A percentile compares a stretch with the other conserved stretches of the same genome.
Conservation (phyloP, 2,888 invertebrate species). For the Poecilus cupreus region DNA sequence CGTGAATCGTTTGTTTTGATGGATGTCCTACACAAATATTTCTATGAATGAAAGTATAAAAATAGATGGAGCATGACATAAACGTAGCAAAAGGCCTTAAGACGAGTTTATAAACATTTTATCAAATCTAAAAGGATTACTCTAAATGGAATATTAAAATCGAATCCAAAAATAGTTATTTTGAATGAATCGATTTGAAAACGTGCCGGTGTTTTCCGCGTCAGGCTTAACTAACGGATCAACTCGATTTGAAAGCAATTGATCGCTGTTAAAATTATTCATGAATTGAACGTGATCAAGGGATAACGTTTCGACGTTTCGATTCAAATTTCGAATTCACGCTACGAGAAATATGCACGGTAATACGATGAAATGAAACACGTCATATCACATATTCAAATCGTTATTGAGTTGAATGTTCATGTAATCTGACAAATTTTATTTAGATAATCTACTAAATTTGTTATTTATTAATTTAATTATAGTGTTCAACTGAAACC, state of each 20-base stretch:
- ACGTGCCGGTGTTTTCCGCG: not conserved
- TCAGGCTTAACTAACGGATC: not conserved
- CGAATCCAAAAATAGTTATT: not conserved
- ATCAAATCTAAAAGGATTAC: too few relatives aligned
- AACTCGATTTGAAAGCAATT: not conserved
- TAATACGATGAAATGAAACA: not conserved
- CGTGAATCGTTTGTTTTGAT: too few relatives aligned
- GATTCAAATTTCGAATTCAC: not conserved
- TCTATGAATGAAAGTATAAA: too few relatives aligned
- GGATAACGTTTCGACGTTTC: constrained; percentile 10
- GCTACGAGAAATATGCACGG: not conserved
- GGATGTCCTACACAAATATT: too few relatives aligned
- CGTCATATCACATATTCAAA: constrained; percentile 16
- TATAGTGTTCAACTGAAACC: not conserved
- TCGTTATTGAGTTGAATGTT: not conserved
- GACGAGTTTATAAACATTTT: too few relatives aligned
- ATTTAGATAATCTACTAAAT: not conserved
- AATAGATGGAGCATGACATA: too few relatives aligned
- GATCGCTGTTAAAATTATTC: constrained; percentile 19
- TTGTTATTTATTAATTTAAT: not conserved
- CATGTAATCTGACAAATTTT: constrained; percentile 12
- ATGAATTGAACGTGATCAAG: constrained; percentile 10
- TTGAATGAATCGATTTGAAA: not conserved
- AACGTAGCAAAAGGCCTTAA: too few relatives aligned
- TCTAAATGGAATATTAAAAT: not conserved